These are phyloP conservation scores for Bradysia coprophila DNA, from an alignment of 1,140 invertebrate species.

Conservation along the genomic window DNA sequence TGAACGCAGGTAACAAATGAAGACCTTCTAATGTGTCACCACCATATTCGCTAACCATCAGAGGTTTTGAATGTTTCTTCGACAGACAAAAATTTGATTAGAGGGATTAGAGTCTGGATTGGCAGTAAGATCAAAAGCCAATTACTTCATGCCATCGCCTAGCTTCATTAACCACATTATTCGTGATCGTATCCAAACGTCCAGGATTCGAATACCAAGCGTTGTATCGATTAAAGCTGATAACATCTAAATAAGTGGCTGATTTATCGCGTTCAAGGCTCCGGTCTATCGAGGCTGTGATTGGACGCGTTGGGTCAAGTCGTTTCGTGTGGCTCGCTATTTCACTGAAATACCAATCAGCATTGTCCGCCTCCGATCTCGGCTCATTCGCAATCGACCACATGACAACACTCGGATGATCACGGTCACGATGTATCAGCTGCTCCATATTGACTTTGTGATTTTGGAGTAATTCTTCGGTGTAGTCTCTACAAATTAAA, in stretches of 20 bases:
- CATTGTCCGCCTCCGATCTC: slow-evolving; percentile 34
- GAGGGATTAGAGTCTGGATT: too few species aligned
- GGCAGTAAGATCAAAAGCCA: too few species aligned
- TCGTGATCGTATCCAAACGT: slow-evolving; percentile 45
- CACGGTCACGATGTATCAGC: slow-evolving; percentile 73
- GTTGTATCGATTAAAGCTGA: slow-evolving; percentile 83
- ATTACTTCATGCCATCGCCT: slow-evolving; percentile 55
- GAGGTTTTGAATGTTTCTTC: slow-evolving; percentile 69
- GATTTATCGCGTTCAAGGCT: slow-evolving; percentile 11
- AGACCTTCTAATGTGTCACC: slow-evolving; percentile 74
- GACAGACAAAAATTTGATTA: too few species aligned
- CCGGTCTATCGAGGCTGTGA: slow-evolving; percentile 36
- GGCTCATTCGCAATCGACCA: slow-evolving; percentile 93
- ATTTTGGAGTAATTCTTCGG: slow-evolving; percentile 35
- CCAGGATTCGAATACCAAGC: slow-evolving; percentile 78
- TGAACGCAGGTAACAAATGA: slow-evolving; percentile 56
- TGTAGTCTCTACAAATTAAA: slow-evolving; percentile 3
- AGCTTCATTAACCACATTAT: slow-evolving; percentile 49
- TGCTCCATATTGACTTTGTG: slow-evolving; percentile 65
- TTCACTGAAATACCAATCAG: slow-evolving; percentile 66
- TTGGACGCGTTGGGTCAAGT: slow-evolving; percentile 47
- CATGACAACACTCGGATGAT: slow-evolving; percentile 75
- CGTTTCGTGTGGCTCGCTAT: slow-evolving; percentile 21
- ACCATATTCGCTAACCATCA: slow-evolving; percentile 85
- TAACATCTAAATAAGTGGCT: slow-evolving; percentile 65